Conservation (phyloP, 2,888 invertebrate genomes). For the Tethea ocularis region DNA sequence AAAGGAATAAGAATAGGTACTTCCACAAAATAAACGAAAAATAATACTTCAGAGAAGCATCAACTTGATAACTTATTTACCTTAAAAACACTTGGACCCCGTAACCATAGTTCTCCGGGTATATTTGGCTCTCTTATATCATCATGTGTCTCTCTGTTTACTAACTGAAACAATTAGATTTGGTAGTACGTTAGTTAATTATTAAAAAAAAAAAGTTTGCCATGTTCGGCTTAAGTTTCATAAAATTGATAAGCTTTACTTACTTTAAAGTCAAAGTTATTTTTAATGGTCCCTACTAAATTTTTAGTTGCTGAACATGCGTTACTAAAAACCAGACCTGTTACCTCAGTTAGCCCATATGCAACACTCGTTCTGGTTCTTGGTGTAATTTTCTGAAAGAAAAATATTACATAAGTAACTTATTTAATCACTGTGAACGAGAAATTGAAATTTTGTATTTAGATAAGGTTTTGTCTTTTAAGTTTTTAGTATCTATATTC, state of each 20-base stretch:
- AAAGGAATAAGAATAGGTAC: too few species aligned
- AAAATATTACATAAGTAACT: not conserved
- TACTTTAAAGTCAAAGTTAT: not conserved
- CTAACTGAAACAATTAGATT: conserved; percentile 53
- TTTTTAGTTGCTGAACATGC: not conserved
- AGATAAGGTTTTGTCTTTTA: too few species aligned
- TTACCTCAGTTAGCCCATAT: not conserved
- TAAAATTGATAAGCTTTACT: not conserved
- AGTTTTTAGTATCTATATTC: too few species aligned
- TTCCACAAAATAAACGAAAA: too few species aligned
- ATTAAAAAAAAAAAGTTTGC: not conserved
- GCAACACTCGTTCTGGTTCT: too few species aligned
- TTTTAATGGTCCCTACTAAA: not conserved
- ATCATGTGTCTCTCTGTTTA: conserved; percentile 57
- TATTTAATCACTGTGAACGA: too few species aligned
- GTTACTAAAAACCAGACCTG: not conserved
- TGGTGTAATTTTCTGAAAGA: not conserved
- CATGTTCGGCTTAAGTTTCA: not conserved
- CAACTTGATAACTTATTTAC: conserved; percentile 20
- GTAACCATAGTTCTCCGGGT: conserved; percentile 68
- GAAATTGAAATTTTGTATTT: too few species aligned
- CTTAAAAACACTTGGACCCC: conserved; percentile 44
- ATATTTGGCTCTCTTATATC: conserved; percentile 53
- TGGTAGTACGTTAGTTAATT: not conserved
- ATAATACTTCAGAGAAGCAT: too few species aligned